Base-by-base conservation (phyloP, 1,140 invertebrate genomes). In the Probaryconus sp. region DNA sequence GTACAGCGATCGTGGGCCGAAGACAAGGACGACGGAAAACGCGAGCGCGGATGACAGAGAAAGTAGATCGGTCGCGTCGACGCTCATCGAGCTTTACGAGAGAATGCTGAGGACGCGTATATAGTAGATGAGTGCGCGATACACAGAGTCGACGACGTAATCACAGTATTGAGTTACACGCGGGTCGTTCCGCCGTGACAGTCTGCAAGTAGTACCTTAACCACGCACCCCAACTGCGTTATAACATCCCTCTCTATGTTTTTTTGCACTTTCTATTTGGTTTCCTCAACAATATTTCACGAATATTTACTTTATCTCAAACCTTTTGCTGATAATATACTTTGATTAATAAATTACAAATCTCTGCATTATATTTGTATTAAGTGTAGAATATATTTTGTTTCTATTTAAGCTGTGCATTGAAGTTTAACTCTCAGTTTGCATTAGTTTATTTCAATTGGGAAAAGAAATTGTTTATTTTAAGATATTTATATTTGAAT, bases 131-230 rank as follows among this genome's bases (percentile, higher is more conserved):
- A 75, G 58, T 58, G 45, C 50, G 38, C 47, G 63, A 61, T 56
- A 69, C 47, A 64, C 31, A 69, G 58, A 70, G 51, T 65, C 67
- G 53, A 71, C 60, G 73, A 76, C 67, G 61, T 71, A 76, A 76
- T 76, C 73, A 76, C 61, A 43, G 68, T 72, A 76, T 71, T 63
- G 73, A 65, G 50, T 76, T 76, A 67, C 67, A 51, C 63, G 20
- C 43, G 48, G 63, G 63, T 63, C 63, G 55, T 74, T 68, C 6
- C 47, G 33, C 45, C 5, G 47, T 73, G 51, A 72, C 69, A 73
- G 53, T 53, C 48, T 72, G 58, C 43, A 17, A 30, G 24, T 17
- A 37, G 51, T 53, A 48, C 63, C 51, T 45, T 40, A 50, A 53
- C 56, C 35, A 31, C 40, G 31, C 38, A 60, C 64, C 56, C 56